phyloP scores from a whole-genome alignment of 2,888 invertebrate species.

The Microplitis deprimator region DNA sequence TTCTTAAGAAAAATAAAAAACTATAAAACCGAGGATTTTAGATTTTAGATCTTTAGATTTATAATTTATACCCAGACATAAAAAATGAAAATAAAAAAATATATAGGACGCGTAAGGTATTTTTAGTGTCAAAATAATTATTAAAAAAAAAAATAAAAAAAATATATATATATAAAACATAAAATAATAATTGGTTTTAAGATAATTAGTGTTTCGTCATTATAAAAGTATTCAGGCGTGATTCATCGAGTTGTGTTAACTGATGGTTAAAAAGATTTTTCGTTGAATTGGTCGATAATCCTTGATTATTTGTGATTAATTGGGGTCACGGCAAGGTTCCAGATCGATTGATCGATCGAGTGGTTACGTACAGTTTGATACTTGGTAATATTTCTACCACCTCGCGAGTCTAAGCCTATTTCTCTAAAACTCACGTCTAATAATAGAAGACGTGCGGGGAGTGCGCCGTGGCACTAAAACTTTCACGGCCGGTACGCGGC shows the following conservation, averaged over 20 bases:
- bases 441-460: not conserved
- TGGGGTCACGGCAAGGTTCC: constrained; percentile 32
- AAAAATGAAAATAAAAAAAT: not conserved
- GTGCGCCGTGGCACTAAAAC: not conserved
- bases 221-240: constrained; percentile 28
- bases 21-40: not conserved
- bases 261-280: constrained; percentile 16
- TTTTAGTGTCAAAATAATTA: constrained; percentile 18
- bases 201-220: constrained; percentile 36
- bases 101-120: not conserved
- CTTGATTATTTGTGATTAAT: constrained; percentile 41
- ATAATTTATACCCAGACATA: not conserved
- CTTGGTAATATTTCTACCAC: not conserved
- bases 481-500: constrained; percentile 2
- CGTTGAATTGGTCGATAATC: constrained; percentile 37
- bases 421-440: not conserved
- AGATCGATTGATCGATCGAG: constrained; percentile 23
- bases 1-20: not conserved
- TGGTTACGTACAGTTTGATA: not conserved
- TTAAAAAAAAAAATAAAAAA: not conserved
- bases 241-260: constrained; percentile 32
- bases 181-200: constrained; percentile 28
- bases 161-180: not conserved
- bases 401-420: not conserved
- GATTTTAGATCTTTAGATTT: not conserved